A percentile compares a stretch with the other conserved stretches of the same genome.
Evolutionary conservation across 2,113 vertebrate species (phyloP).

Genomic region (Gambusia holbrooki): DNA sequence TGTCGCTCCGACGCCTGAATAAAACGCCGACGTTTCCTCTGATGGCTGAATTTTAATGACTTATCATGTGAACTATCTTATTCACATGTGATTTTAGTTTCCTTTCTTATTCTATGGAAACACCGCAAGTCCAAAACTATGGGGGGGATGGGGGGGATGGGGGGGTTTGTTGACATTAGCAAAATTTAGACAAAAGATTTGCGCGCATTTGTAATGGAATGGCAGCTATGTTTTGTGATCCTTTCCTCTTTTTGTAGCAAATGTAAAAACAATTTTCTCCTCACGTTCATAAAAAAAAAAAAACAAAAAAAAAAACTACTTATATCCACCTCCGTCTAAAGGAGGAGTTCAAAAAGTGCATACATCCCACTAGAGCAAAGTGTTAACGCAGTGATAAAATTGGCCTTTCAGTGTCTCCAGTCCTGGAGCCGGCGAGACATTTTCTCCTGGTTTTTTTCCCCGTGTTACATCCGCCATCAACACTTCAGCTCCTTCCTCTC

Average conservation of each 20-base stretch:
- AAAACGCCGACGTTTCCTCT: too few relatives aligned
- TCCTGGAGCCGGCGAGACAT: constrained; percentile 20
- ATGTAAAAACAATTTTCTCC: constrained; percentile 27
- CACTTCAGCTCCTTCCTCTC: constrained; percentile 67
- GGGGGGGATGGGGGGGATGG: too few relatives aligned
- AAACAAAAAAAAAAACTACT: constrained; percentile 10
- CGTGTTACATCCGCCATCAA: constrained; percentile 71
- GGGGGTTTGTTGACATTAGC: too few relatives aligned
- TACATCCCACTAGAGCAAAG: constrained; percentile 23
- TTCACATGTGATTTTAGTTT: too few relatives aligned
- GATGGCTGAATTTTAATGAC: too few relatives aligned
- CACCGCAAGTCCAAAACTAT: too few relatives aligned
- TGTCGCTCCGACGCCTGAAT: too few relatives aligned
- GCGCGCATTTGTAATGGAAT: too few relatives aligned
- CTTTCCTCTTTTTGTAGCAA: constrained; percentile 7
- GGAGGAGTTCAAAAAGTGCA: constrained; percentile 43
- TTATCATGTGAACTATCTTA: too few relatives aligned
- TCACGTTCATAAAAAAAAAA: not conserved
- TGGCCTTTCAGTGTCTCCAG: constrained; percentile 52
- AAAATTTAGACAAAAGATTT: too few relatives aligned
- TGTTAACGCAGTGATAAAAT: constrained; percentile 59
- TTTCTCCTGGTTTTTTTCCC: constrained; percentile 52
- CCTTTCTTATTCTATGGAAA: too few relatives aligned
- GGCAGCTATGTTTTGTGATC: too few relatives aligned
- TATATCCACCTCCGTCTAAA: constrained; percentile 31